Percentiles rank a stretch among this genome's conserved stretches.
These are phyloP conservation scores for Anorthoa munda DNA, from an alignment of 2,888 invertebrate genomes.

Conservation along the genomic window DNA sequence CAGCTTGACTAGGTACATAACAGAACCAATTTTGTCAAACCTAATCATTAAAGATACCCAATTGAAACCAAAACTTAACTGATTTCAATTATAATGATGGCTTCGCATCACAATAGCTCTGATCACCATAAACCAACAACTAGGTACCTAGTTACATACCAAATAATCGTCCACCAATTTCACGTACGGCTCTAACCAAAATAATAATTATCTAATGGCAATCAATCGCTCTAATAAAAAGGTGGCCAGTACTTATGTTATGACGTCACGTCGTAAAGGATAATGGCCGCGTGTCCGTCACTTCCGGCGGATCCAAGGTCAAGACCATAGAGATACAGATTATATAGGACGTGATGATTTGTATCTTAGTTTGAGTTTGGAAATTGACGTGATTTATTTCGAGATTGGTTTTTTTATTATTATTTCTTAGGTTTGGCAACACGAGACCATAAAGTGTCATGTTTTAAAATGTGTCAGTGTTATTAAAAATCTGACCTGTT, in stretches of 20 bases:
- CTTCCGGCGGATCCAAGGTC: slow-evolving; percentile 72
- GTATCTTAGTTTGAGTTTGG: slow-evolving; percentile 25
- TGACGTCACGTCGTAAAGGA: slow-evolving; percentile 61
- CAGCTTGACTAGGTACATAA: neutral
- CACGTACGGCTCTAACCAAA: slow-evolving; percentile 42
- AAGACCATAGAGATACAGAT: slow-evolving; percentile 51
- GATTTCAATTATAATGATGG: neutral
- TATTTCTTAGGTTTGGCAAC: neutral
- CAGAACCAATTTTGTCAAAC: neutral
- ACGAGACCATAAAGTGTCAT: neutral
- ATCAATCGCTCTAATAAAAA: slow-evolving; percentile 54
- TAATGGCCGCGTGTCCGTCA: slow-evolving; percentile 64
- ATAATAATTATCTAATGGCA: slow-evolving; percentile 49
- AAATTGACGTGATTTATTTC: neutral
- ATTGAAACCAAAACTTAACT: neutral
- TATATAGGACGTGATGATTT: slow-evolving; percentile 31
- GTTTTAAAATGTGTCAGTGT: neutral
- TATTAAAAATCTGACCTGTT: too few relatives aligned
- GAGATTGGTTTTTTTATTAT: neutral
- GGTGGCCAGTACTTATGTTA: slow-evolving; percentile 32
- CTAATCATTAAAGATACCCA: neutral
- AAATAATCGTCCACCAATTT: slow-evolving; percentile 36
- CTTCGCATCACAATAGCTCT: neutral
- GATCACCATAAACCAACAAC: neutral
- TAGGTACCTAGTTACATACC: slow-evolving; percentile 23